These are phyloP conservation scores for Astyanax mexicanus DNA, from an alignment of 2,797 vertebrate genomes.

Conservation along the genomic window DNA sequence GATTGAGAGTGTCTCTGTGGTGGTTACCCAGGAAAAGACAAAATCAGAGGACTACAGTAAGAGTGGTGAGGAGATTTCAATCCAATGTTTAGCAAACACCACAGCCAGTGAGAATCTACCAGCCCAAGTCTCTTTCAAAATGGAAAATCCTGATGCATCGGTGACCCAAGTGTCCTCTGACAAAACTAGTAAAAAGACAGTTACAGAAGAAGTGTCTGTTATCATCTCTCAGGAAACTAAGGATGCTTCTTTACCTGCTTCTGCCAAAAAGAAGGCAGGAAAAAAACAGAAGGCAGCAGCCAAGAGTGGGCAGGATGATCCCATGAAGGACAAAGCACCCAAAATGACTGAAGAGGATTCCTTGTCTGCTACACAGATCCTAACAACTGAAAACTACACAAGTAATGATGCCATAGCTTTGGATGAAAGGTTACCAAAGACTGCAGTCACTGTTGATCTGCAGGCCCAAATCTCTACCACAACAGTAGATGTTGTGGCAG, in stretches of 20 bases:
- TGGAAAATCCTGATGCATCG: constrained; percentile 62
- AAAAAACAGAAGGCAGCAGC: background rate
- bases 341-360: background rate
- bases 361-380: background rate
- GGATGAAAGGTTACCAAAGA: background rate
- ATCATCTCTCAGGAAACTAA: constrained; percentile 33
- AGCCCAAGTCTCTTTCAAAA: background rate
- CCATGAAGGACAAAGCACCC: constrained; percentile 7
- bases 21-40: background rate
- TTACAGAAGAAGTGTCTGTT: constrained; percentile 28
- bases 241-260: constrained; percentile 19
- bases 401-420: background rate
- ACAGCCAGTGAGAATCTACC: no score
- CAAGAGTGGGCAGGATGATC: constrained; percentile 39
- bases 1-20: background rate
- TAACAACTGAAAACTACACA: background rate
- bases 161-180: constrained; percentile 50
- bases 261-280: background rate
- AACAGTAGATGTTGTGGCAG: constrained; percentile 59
- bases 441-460: background rate
- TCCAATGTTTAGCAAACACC: background rate
- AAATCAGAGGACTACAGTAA: background rate
- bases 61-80: background rate
- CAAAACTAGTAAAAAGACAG: constrained; percentile 62
- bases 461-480: background rate